A percentile compares a stretch with the other conserved stretches of the same genome.
phyloP scores from a whole-genome alignment of 2,797 vertebrate species.

The Schizopygopsis malacanthus region DNA sequence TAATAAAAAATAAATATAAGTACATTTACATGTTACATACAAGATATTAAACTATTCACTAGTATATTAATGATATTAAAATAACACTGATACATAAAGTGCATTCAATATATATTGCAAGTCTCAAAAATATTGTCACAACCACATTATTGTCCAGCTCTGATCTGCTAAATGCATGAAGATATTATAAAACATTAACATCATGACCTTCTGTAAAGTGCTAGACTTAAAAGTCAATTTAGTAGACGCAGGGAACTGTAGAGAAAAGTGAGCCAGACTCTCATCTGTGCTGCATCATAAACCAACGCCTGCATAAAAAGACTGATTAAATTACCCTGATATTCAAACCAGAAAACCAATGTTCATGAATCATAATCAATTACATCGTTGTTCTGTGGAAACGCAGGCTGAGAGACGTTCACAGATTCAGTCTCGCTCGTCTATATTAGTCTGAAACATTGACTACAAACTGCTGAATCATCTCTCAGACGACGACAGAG shows the following conservation, averaged over 20 bases:
- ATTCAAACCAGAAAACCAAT: not conserved
- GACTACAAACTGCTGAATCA: conserved; percentile 60
- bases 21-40: no score
- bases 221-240: not conserved
- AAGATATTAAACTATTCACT: no score
- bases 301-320: not conserved
- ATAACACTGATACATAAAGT: no score
- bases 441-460: not conserved
- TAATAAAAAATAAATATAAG: no score
- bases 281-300: not conserved
- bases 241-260: not conserved
- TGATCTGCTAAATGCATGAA: not conserved
- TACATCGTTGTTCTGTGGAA: not conserved
- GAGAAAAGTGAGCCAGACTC: not conserved
- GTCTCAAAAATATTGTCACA: not conserved
- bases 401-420: not conserved
- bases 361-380: not conserved
- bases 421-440: not conserved
- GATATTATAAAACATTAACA: not conserved
- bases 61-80: no score
- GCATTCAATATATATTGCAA: no score
- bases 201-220: not conserved
- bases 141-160: not conserved
- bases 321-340: not conserved
- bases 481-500: conserved; percentile 23